Base-by-base conservation (phyloP, 2,888 invertebrate species). In the Apeira syringaria region DNA sequence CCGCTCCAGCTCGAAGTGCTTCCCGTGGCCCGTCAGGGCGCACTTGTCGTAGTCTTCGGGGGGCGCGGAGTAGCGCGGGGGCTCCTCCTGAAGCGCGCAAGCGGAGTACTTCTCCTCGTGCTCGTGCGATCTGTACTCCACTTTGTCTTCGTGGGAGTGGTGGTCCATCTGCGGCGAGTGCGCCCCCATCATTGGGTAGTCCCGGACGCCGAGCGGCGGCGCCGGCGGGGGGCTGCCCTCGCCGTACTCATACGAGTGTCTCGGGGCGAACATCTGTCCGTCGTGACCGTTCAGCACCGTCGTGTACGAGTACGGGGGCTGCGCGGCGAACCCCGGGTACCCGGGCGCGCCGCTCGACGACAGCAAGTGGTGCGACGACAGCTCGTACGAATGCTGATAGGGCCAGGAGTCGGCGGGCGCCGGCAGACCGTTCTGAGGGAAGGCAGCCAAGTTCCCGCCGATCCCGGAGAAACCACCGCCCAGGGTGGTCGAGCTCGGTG, bases 351-450 rank as follows among this genome's bases (percentile, higher is more conserved):
- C 90, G 30, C 94, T 91, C 0, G 95, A 93, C 40, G 95, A 94
- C 22, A 96, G 84, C 20, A 96, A 80, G 68, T 96, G 96, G 5
- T 95, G 93, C 20, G 94, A 93, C 10, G 94, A 93, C 8, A 96
- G 75, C 63, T 96, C 96, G 71, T 95, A 95, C 0, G 94, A 93
- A 24, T 95, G 93, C 57, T 94, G 94, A 67, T 95, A 95, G 0
- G 93, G 93, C 95, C 95, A 96, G 33, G 95, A 93, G 66, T 96
- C 96, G 0, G 94, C 93, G 1, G 95, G 94, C 45, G 93, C 90
- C 55, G 94, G 80, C 1, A 93, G 80, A 1, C 92, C 92, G 61
- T 89, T 90, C 66, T 93, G 93, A 1, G 92, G 91, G 61, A 92
- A 93, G 1, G 87, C 76, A n/a, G 88, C 85, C 22, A 89, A 59